These are phyloP conservation scores for Enteromius mattozi DNA, from an alignment of 2,797 vertebrate genomes.

Conservation along the genomic window DNA sequence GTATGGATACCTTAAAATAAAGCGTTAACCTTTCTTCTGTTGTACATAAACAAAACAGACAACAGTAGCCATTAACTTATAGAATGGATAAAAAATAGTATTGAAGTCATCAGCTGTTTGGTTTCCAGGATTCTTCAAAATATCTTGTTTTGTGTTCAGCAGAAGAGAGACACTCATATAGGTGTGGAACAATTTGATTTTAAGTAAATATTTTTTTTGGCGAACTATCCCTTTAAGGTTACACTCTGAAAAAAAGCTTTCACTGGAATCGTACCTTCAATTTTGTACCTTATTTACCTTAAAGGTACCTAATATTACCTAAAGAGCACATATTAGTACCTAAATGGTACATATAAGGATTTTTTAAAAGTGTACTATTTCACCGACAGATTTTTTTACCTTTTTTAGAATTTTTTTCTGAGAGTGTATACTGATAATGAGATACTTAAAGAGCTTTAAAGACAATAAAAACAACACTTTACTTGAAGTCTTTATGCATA, in stretches of 20 bases:
- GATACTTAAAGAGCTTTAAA: background rate
- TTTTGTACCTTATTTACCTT: background rate
- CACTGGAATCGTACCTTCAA: background rate
- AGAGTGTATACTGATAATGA: background rate
- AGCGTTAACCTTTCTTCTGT: background rate
- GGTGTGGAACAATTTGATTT: background rate
- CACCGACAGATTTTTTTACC: background rate
- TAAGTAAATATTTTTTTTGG: background rate
- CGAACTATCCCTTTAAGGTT: background rate
- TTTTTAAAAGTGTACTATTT: background rate
- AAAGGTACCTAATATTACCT: background rate
- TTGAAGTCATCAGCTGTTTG: background rate
- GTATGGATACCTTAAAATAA: too few relatives aligned
- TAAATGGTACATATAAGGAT: background rate
- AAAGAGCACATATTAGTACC: background rate
- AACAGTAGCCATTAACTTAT: background rate
- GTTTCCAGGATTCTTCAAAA: background rate
- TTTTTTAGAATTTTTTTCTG: background rate
- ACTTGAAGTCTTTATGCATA: background rate
- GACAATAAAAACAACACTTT: background rate
- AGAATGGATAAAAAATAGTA: background rate
- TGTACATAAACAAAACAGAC: background rate
- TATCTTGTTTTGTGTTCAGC: constrained; percentile 1
- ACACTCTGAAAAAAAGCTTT: background rate
- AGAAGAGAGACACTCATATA: background rate